Evolutionary conservation across 2,888 invertebrate species (phyloP).

Genomic region (Nephrocerus scutellatus): DNA sequence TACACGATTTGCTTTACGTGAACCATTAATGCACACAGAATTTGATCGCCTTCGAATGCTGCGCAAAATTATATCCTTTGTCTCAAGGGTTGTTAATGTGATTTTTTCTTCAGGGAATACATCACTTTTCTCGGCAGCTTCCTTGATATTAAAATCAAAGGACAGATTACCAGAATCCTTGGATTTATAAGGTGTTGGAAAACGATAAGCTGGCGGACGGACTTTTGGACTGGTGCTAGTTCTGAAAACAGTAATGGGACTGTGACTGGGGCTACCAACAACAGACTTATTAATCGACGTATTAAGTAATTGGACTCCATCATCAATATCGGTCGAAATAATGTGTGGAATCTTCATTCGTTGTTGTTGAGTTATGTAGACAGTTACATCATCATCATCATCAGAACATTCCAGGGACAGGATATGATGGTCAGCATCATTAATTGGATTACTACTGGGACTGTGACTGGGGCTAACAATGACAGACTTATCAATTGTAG

Average conservation of each 20-base stretch:
- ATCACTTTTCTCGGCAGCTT: slow-evolving; percentile 1
- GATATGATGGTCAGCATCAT: slow-evolving; percentile 13
- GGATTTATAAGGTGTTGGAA: slow-evolving; percentile 30
- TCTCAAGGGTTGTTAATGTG: slow-evolving; percentile 18
- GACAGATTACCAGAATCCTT: slow-evolving; percentile 8
- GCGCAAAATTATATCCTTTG: slow-evolving; percentile 20
- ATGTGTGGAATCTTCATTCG: too few relatives aligned
- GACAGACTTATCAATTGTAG: too few relatives aligned
- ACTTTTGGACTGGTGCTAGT: too few relatives aligned
- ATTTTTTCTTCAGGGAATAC: slow-evolving; percentile 1
- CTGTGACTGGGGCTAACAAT: too few relatives aligned
- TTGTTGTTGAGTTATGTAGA: too few relatives aligned
- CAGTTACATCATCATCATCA: slow-evolving; percentile 18
- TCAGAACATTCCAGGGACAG: slow-evolving; percentile 16
- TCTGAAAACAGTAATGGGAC: too few relatives aligned
- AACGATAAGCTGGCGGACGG: slow-evolving; percentile 22
- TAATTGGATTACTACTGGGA: too few relatives aligned
- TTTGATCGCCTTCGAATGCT: slow-evolving; percentile 34
- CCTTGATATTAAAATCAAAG: slow-evolving; percentile 6
- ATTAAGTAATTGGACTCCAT: slow-evolving; percentile 2
- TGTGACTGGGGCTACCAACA: too few relatives aligned
- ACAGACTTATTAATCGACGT: too few relatives aligned
- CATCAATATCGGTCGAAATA: slow-evolving; percentile 6
- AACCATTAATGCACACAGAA: slow-evolving; percentile 25
- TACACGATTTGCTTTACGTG: slow-evolving; percentile 23